Evolutionary conservation across 2,797 vertebrate genomes (phyloP).

Genomic region (Sebastes hubbsi): DNA sequence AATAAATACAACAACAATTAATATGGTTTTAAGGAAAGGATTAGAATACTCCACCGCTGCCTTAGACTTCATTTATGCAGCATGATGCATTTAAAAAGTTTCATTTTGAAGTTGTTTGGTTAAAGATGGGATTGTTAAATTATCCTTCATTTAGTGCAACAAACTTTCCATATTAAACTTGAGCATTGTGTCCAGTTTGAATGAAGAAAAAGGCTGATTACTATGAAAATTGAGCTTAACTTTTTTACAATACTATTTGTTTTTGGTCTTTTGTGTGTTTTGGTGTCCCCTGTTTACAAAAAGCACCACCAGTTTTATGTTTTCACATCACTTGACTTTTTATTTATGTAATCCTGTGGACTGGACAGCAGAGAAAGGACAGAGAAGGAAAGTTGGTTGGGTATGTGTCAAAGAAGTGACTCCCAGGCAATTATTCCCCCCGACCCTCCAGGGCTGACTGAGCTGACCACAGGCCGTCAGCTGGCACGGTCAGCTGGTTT

Average conservation of each 20-base stretch:
- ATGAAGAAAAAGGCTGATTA: neutral
- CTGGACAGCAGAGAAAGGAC: neutral
- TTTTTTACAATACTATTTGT: neutral
- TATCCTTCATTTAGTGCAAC: too few species aligned
- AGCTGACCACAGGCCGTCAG: constrained; percentile 38
- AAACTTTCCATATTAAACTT: neutral
- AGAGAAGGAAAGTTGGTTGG: too few species aligned
- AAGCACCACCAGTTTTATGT: neutral
- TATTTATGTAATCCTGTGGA: neutral
- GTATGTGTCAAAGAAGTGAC: neutral
- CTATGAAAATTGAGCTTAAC: neutral
- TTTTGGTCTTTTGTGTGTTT: neutral
- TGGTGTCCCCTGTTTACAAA: neutral
- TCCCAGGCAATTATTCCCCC: neutral
- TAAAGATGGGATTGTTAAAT: too few species aligned
- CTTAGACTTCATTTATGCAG: too few species aligned
- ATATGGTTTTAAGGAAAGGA: too few species aligned
- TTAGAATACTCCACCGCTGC: too few species aligned
- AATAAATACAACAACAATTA: too few species aligned
- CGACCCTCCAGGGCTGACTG: neutral
- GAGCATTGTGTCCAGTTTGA: neutral
- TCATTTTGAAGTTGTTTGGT: too few species aligned
- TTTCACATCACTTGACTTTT: neutral
- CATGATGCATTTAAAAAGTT: too few species aligned
- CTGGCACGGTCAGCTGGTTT: constrained; percentile 62